Conservation (phyloP, 2,797 vertebrate species). For the Notoglanidium macrostoma region DNA sequence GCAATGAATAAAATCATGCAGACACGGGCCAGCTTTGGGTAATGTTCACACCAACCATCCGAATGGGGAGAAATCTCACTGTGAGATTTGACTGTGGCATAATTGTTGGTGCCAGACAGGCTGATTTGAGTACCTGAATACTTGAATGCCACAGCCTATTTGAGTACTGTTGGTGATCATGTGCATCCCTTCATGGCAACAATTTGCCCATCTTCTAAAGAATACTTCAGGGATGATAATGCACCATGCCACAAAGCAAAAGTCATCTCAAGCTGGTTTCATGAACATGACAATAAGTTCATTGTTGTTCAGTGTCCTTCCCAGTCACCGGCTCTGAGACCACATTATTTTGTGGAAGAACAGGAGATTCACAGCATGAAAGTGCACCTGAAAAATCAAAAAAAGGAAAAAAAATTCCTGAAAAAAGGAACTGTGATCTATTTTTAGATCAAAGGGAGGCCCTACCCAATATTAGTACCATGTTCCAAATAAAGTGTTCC, state of each 20-base stretch:
- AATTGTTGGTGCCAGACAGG: neutral
- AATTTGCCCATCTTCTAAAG: neutral
- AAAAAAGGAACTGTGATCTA: too few relatives aligned
- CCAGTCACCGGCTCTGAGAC: neutral
- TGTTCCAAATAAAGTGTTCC: neutral
- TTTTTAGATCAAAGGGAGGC: neutral
- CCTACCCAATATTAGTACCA: neutral
- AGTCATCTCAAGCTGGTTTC: neutral
- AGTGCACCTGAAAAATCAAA: neutral
- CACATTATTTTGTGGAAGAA: neutral
- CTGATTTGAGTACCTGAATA: neutral
- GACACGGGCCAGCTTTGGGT: neutral
- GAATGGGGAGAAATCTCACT: neutral
- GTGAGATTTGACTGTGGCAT: neutral
- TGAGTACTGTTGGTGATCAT: neutral
- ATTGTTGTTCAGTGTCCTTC: neutral
- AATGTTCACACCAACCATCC: neutral
- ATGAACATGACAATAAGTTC: neutral
- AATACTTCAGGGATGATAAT: neutral
- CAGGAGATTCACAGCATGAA: neutral
- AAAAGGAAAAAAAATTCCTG: too few relatives aligned
- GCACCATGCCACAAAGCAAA: neutral
- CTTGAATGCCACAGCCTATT: neutral
- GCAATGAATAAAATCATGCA: neutral
- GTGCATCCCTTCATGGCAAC: neutral